phyloP scores from a whole-genome alignment of 2,113 vertebrate species.

The Limnothrissa miodon region DNA sequence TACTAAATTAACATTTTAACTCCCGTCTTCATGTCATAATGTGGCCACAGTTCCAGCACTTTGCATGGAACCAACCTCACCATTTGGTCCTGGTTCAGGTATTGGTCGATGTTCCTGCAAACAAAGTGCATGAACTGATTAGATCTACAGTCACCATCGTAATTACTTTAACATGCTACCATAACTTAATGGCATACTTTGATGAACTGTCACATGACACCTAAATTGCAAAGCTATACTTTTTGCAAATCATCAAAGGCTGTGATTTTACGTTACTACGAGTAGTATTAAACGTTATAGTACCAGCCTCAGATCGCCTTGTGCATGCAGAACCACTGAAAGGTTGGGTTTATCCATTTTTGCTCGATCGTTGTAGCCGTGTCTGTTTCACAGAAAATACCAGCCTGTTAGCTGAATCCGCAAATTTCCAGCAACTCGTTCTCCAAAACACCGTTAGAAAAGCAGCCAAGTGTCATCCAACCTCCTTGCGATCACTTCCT shows the following conservation, averaged over 20 bases:
- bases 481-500: background rate
- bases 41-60: background rate
- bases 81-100: slow-evolving; percentile 71
- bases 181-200: background rate
- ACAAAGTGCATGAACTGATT: background rate
- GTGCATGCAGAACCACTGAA: slow-evolving; percentile 64
- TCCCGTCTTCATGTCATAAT: too few relatives aligned
- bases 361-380: background rate
- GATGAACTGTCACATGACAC: background rate
- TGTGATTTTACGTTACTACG: background rate
- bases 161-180: background rate
- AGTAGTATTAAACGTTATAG: background rate
- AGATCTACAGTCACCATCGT: background rate
- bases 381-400: background rate
- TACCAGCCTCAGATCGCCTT: slow-evolving; percentile 74
- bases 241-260: background rate
- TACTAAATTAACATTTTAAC: too few relatives aligned
- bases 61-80: slow-evolving; percentile 41
- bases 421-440: background rate
- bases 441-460: background rate
- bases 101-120: slow-evolving; percentile 69
- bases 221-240: background rate
- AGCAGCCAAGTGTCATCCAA: background rate
- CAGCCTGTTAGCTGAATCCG: background rate
- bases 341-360: slow-evolving; percentile 71